Conservation (phyloP, 2,113 vertebrate species). For the Urocynchramus pylzowi region DNA sequence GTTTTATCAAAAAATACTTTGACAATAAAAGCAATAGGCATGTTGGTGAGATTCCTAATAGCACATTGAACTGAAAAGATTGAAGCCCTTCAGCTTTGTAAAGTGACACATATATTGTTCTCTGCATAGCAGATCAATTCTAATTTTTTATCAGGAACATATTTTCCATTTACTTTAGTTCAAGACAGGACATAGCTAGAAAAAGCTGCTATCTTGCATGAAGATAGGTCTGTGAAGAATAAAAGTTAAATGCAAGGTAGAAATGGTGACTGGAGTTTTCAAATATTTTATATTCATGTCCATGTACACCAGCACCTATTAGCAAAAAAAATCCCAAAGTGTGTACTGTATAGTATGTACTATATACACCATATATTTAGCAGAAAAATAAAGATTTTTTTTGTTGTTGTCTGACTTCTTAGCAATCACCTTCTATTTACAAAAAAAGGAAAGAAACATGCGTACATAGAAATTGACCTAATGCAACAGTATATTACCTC, state of each 20-base stretch:
- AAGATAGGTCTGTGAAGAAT: not conserved
- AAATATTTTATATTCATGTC: not conserved
- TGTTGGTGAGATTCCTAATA: not conserved
- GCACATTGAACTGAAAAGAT: not conserved
- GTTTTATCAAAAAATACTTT: not conserved
- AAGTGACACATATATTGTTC: not conserved
- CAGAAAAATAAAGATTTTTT: not conserved
- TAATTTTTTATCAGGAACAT: not conserved
- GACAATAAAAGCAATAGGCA: slow-evolving; percentile 3
- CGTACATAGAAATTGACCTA: not conserved
- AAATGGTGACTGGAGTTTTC: not conserved
- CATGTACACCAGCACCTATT: not conserved
- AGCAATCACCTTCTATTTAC: not conserved
- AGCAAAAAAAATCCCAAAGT: not conserved
- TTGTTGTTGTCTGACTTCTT: not conserved
- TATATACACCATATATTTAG: not conserved
- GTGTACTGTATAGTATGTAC: too few relatives aligned
- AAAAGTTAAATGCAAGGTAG: not conserved
- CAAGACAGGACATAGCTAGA: not conserved
- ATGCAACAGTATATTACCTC: not conserved
- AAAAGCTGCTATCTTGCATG: not conserved
- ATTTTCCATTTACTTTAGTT: not conserved
- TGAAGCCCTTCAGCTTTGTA: not conserved
- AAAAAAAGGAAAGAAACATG: not conserved
- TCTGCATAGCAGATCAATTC: not conserved